Base-by-base conservation (phyloP, 2,888 invertebrate genomes). In the Ophion costatus region DNA sequence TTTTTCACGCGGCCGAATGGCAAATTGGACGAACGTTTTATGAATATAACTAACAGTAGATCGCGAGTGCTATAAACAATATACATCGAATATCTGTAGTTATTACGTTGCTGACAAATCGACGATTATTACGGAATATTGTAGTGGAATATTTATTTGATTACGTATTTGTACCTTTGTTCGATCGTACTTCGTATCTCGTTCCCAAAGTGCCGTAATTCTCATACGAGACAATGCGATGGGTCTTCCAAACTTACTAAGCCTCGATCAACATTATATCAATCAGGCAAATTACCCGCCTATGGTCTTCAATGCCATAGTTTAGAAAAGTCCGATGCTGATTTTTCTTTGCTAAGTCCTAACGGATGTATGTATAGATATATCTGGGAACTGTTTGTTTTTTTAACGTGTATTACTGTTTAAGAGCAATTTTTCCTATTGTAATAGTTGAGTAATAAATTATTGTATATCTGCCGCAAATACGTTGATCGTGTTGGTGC, bases 381-480 rank as follows among this genome's bases (percentile, higher is more conserved):
- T 51, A 57, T 57, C 10, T 56, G 71, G 59, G 20, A 59, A 59
- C 20, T 38, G 33, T 33, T 42, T 61, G 20, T 59, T 20, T 42
- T 45, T 61, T 63, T 59, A 33, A 38, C 7, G 38, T 73, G 6
- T 59, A 22, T 59, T 59, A 33, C 22, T 73, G 20, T 59, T 10
- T 42, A 20, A 59, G 59, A 73, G 38, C 38, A 20, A 59, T 59
- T 17, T 17, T 38, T 61, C 42, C 17, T 73, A 59, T 38, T 73
- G 14, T 42, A 73, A 73, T 73, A 59, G 51, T 22, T 59, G 38
- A 73, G 38, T 51, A 73, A 73, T 74, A 63, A 74, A 74, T 74
- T 74, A 74, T 74, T 74, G 24, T 74, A 63, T 24, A 42, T 33
- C 14, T 73, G 17, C 42, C 73, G n/a, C 45, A 56, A 29, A 33